Evolutionary conservation across 37 sponge, comb jelly and placozoan species (phyloP).

Genomic region (Haliclona indistincta): DNA sequence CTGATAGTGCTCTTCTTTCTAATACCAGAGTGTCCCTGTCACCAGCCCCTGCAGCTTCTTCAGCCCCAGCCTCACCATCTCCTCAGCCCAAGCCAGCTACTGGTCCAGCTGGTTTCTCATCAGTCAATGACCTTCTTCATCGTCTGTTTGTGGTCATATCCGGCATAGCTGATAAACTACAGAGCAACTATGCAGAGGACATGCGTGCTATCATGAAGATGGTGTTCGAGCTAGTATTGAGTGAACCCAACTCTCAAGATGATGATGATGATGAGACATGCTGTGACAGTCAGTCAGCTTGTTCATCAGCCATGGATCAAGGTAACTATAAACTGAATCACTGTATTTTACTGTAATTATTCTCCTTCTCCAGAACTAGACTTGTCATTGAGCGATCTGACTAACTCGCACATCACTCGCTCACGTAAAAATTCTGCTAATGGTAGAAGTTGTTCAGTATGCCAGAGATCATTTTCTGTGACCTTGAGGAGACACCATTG

Average conservation of each 20-base stretch:
- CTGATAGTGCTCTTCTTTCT: no score
- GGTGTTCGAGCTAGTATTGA: conserved; percentile 33
- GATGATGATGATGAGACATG: neutral
- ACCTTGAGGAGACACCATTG: conserved; percentile 75
- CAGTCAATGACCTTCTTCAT: conserved; percentile 67
- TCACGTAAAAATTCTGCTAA: conserved; percentile 5
- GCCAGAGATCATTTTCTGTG: conserved; percentile 60
- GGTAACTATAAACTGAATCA: neutral
- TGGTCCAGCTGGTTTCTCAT: conserved; percentile 55
- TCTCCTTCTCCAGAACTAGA: neutral
- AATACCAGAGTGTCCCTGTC: no score
- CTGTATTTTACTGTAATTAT: neutral
- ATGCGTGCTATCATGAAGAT: conserved; percentile 73
- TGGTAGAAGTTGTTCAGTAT: conserved; percentile 51
- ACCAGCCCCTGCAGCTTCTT: neutral
- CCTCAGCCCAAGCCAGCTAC: neutral
- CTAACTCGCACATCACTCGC: conserved; percentile 7
- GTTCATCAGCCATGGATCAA: no score
- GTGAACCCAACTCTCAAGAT: neutral
- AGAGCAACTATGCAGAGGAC: conserved; percentile 76
- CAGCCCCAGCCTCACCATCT: neutral
- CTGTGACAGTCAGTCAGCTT: no score
- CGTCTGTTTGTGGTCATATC: conserved; percentile 79
- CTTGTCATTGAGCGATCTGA: neutral
- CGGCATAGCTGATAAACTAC: conserved; percentile 84